Evolutionary conservation across 53 echinoderm and acorn worm genomes (phyloP), one percentile per base, ranked within the genome.

Genomic region (Echinarachnius parma): DNA sequence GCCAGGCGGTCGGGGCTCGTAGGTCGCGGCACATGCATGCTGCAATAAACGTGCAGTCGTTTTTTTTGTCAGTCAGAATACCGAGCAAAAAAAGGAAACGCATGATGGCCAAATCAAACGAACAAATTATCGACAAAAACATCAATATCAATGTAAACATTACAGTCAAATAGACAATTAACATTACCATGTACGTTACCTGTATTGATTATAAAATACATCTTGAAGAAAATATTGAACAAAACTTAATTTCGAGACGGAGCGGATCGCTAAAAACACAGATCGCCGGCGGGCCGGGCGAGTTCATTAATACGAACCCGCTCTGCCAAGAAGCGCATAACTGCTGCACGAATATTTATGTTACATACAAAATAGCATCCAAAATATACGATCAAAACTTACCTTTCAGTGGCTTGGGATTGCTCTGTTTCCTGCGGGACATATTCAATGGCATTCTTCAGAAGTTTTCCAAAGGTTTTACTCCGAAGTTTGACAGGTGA

Each of bases 401-500:
- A 68, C 68, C 49, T 52, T 50, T 68, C 10, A 68, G 34, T 18
- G 68, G 68, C 24, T 68, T 68, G 0, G 68, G 68, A 34, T 68
- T 68, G 21, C 68, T 68, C 68, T 68, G 68, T 37, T 68, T 68
- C 48, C 68, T 68, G n/a, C 68, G 9, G 1, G 68, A 68, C 68
- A 68, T 68, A 14, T 49, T 68, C 32, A 68, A 50, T 9, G 68
- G 68, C 68, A 68, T 68, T 23, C 68, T 68, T 49, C 39, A 5
- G 39, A 39, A 39, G 13, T 39, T 9, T 39, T 9, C 39, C 7
- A 39, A 39, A 39, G 39, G 7, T n/a, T n/a, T n/a, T n/a, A n/a
- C n/a, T n/a, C n/a, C n/a, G n/a, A n/a, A n/a, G n/a, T n/a, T n/a
- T n/a, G n/a, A n/a, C n/a, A n/a, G n/a, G n/a, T n/a, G n/a, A n/a